Evolutionary conservation across 2,113 vertebrate genomes (phyloP), one percentile per base, ranked within the genome.

Genomic region (Rhea pennata): DNA sequence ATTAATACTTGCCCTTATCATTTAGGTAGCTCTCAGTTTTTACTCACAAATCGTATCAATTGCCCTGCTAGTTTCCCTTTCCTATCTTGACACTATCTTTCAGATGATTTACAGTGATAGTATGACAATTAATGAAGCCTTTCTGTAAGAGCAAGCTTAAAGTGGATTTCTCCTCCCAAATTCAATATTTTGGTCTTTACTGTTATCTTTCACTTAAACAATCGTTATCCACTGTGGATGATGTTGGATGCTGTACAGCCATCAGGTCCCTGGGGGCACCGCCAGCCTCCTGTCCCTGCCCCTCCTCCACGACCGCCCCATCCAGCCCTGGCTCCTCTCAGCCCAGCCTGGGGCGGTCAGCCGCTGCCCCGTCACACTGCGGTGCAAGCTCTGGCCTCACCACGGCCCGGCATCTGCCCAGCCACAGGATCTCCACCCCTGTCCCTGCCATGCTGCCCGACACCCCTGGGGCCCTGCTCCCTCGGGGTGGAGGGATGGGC

Each of bases 221-320:
- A 46, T 5, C 56, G 44, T 19, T 3, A 46, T 40, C 22, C 44
- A 39, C 4, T 59, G 59, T 72, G 42, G 61, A 20, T 75, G 42
- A 46, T 40, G 65, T 16, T 51, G 21, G 36, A 72, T 20, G 31
- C 23, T 5, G 1, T 29, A 26, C 54, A 69, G 29, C 7, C 22
- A 6, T n/a, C 33, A 54, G 54, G 19, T 23, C 40, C 29, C 56
- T 27, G 19, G 42, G 5, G 10, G 20, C 14, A 17, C 8, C 1
- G 2, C 44, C 24, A 36, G 50, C 24, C 36, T 36, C 7, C 36
- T 33, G 62, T 42, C 2, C 15, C 24, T 75, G 31, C 31, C 10
- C 17, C 62, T 1, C 9, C 7, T 15, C 11, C 0, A 1, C 19
- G 8, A 8, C 21, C 33, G 5, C 23, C 23, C 19, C 3, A 33